Evolutionary conservation across 2,797 vertebrate species (phyloP), one percentile per base, ranked within the genome.

Genomic region (Myripristis murdjan): DNA sequence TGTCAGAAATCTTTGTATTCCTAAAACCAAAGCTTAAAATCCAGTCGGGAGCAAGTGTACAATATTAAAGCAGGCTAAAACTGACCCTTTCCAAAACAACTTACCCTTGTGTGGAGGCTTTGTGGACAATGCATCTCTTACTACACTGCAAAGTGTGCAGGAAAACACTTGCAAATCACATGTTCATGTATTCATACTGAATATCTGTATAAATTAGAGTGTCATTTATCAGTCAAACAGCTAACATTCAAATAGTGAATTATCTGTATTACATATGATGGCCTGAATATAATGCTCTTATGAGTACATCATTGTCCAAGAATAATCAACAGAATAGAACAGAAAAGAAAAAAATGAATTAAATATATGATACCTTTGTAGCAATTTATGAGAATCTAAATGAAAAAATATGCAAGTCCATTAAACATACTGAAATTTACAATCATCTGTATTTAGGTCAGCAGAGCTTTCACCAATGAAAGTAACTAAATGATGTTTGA

Each of bases 401-500:
- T 52, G 3, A 81, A 63, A n/a, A n/a, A n/a, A 3, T 20, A 56
- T 61, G n/a, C n/a, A 43, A 24, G 73, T 78, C 53, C 33, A 51
- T 26, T n/a, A 78, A 56, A 73, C 47, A 66, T 2, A 18, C 67
- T 20, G 20, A 46, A 56, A 4, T 20, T 46, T 16, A 12, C 22
- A 5, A 5, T 33, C 46, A 15, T 41, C 48, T 71, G 64, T 73
- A 89, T 87, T 67, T 77, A 70, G 79, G 80, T 83, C 81, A 79
- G 53, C 67, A 76, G 73, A 37, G 66, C 60, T 74, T 84, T 83
- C 18, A 85, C 74, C 70, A 79, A 53, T 70, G 56, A 66, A 85
- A 81, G 56, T 70, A 82, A 84, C 84, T 79, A 77, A 85, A 75
- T 57, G 54, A 69, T 51, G 67, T 46, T 75, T 70, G 51, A 72